Conservation (phyloP, 2,113 vertebrate species). For the Oreocharis arfaki region DNA sequence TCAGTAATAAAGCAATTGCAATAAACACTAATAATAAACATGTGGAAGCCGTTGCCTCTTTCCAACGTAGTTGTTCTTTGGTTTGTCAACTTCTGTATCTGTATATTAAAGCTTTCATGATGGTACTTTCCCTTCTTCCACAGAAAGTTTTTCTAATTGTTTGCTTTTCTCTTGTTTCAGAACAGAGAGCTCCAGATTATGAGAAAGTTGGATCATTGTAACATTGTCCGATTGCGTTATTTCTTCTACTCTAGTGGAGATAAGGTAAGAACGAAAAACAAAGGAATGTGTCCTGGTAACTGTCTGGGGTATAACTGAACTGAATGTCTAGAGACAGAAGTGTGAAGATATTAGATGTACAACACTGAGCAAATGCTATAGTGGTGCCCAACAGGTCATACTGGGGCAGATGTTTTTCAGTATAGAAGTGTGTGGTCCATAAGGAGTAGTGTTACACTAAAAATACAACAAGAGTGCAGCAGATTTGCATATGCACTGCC, state of each 20-base stretch:
- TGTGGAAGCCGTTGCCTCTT: background rate
- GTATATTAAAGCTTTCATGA: background rate
- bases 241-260: conserved; percentile 99
- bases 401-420: background rate
- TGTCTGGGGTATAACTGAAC: background rate
- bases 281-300: background rate
- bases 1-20: background rate
- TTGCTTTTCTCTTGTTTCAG: conserved; percentile 71
- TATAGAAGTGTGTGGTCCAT: background rate
- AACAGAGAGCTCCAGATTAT: conserved; percentile 99
- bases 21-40: background rate
- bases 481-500: background rate
- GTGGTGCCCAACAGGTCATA: background rate
- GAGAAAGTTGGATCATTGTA: conserved; percentile 99
- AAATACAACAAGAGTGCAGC: background rate
- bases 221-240: conserved; percentile 97
- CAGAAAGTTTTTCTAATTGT: background rate
- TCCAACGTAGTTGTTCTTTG: background rate
- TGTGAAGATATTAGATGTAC: rapidly evolving
- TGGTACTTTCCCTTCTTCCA: background rate
- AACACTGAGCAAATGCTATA: background rate
- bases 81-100: background rate
- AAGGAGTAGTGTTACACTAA: background rate
- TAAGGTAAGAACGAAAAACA: conserved; percentile 79
- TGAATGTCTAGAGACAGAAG: background rate